These are phyloP conservation scores for Lagenorhynchus albirostris DNA, from an alignment of 2,113 vertebrate genomes.

Conservation along the genomic window DNA sequence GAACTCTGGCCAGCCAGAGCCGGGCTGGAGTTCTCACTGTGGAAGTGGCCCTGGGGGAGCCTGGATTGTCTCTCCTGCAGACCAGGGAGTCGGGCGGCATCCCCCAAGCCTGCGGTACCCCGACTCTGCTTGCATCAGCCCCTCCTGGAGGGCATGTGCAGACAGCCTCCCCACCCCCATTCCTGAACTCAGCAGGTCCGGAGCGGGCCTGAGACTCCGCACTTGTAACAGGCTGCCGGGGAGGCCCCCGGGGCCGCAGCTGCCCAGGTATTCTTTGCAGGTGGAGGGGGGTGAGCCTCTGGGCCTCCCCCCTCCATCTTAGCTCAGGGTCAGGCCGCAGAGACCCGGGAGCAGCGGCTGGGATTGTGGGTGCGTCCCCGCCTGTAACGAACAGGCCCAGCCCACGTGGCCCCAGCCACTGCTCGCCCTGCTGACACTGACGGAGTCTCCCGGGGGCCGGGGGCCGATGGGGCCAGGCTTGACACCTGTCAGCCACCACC, in stretches of 20 bases:
- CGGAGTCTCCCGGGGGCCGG: background rate
- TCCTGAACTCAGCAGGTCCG: background rate
- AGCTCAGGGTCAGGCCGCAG: fast-evolving
- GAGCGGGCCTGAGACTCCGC: background rate
- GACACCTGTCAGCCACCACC: background rate
- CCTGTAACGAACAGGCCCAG: background rate
- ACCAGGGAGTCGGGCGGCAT: fast-evolving
- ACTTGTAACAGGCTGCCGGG: background rate
- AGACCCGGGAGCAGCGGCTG: background rate
- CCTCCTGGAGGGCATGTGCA: background rate
- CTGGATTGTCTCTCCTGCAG: no score
- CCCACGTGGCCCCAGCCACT: background rate
- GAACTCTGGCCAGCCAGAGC: background rate
- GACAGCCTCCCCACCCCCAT: background rate
- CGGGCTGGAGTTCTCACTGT: background rate
- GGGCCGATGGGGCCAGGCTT: background rate
- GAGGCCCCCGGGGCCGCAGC: background rate
- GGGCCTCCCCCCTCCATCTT: background rate
- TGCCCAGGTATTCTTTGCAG: background rate
- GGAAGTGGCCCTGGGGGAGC: no score
- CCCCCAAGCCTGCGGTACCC: background rate
- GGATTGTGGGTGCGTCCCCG: fast-evolving
- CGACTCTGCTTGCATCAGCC: fast-evolving
- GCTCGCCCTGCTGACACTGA: background rate
- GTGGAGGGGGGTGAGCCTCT: background rate